These are phyloP conservation scores for Ctenopoma kingsleyae DNA, from an alignment of 2,797 vertebrate species.

Conservation along the genomic window DNA sequence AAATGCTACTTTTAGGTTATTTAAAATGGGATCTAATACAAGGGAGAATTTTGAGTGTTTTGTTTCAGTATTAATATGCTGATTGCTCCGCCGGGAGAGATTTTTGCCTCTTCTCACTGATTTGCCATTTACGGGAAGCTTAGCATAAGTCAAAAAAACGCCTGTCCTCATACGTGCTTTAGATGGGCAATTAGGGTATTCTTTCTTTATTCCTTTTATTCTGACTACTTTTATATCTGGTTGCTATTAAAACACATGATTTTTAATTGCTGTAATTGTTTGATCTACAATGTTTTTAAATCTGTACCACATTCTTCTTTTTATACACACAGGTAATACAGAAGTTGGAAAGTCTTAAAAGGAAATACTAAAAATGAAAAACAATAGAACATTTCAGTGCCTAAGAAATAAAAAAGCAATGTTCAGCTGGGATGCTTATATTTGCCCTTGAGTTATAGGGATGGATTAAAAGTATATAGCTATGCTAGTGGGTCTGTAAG, in stretches of 20 bases:
- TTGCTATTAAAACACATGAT: background rate
- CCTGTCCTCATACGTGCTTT: conserved; percentile 21
- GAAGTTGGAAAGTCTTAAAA: background rate
- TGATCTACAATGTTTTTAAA: conserved; percentile 5
- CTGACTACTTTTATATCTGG: conserved; percentile 1
- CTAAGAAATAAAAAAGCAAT: background rate
- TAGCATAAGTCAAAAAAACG: conserved; percentile 29
- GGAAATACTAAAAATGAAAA: background rate
- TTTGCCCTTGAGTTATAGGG: too few relatives aligned
- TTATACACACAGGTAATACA: background rate
- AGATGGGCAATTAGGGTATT: conserved; percentile 43
- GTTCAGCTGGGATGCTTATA: background rate
- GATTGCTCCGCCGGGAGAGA: conserved; percentile 73
- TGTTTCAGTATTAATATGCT: conserved; percentile 77
- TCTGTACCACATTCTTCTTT: background rate
- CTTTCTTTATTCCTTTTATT: conserved; percentile 31
- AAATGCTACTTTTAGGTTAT: conserved; percentile 79
- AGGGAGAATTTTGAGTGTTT: conserved; percentile 75
- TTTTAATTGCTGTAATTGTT: conserved; percentile 25
- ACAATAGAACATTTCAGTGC: background rate
- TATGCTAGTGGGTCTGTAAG: too few relatives aligned
- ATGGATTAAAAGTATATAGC: background rate
- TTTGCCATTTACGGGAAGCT: conserved; percentile 61
- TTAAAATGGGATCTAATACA: conserved; percentile 68
- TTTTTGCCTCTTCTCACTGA: conserved; percentile 27